Conservation (phyloP, 1,140 invertebrate species). For the Phenacoccus solenopsis region DNA sequence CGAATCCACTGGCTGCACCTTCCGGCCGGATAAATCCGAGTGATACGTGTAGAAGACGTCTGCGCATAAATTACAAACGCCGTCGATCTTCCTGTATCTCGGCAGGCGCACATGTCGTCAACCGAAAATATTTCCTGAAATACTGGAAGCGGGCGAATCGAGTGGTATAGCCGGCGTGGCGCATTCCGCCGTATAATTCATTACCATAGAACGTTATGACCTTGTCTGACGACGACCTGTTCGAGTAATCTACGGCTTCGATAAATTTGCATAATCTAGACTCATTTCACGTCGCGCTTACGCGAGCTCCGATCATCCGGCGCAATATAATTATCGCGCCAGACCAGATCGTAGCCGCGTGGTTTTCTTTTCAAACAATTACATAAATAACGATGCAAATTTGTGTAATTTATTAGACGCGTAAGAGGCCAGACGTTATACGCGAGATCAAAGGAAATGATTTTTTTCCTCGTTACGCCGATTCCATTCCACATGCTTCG, state of each 20-base stretch:
- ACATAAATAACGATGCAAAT: not conserved
- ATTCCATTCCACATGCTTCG: not conserved
- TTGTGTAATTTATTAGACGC: not conserved
- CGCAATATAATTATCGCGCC: not conserved
- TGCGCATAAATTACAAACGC: too few species aligned
- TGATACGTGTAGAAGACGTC: too few species aligned
- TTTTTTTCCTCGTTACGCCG: not conserved
- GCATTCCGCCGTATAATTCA: not conserved
- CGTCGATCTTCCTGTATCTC: not conserved
- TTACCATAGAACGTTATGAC: not conserved
- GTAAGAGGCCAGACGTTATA: not conserved
- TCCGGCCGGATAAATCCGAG: too few species aligned
- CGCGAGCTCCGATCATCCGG: not conserved
- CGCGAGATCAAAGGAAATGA: not conserved
- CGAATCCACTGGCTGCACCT: too few species aligned
- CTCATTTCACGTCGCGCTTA: not conserved
- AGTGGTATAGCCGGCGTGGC: not conserved
- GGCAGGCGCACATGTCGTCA: not conserved
- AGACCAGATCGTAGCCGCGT: not conserved
- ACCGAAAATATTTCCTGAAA: not conserved
- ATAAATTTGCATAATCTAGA: not conserved
- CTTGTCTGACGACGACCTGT: not conserved
- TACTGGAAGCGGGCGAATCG: not conserved
- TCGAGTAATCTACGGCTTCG: not conserved
- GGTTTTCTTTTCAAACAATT: slow-evolving; percentile 3